A percentile compares a stretch with the other conserved stretches of the same genome.
phyloP scores from a whole-genome alignment of 2,113 vertebrate genomes.

The Amphiprion ocellaris region DNA sequence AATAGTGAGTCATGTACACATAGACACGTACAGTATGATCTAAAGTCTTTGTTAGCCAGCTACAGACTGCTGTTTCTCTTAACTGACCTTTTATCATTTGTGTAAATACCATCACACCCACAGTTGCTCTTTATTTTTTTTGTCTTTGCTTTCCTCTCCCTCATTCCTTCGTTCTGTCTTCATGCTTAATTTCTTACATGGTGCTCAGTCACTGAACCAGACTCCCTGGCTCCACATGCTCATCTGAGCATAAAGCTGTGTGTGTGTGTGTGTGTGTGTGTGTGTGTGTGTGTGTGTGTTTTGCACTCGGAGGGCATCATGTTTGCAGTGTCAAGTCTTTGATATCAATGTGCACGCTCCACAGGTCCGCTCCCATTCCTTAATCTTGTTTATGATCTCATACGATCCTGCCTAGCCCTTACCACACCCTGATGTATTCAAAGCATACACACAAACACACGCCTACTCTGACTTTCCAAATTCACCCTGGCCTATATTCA shows the following conservation, averaged over 20 bases:
- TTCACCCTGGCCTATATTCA: constrained; percentile 51
- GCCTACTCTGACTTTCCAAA: constrained; percentile 27
- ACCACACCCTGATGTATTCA: constrained; percentile 66
- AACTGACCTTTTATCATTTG: constrained; percentile 25
- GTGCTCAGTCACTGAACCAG: constrained; percentile 57
- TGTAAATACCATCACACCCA: constrained; percentile 38
- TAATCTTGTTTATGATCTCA: constrained; percentile 70
- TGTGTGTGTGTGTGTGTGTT: neutral
- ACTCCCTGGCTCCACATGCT: constrained; percentile 66
- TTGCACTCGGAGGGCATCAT: constrained; percentile 32
- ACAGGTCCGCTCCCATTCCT: constrained; percentile 60
- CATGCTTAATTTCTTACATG: constrained; percentile 50
- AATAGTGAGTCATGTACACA: neutral
- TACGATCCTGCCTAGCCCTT: constrained; percentile 51
- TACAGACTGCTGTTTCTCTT: neutral
- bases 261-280: constrained; percentile 4
- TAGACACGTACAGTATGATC: neutral
- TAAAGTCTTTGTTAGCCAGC: neutral
- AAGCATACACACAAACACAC: constrained; percentile 41
- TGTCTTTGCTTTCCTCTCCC: constrained; percentile 11
- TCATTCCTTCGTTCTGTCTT: constrained; percentile 47
- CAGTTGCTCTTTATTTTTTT: neutral
- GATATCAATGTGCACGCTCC: constrained; percentile 50
- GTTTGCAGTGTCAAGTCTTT: constrained; percentile 28
- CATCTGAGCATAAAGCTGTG: constrained; percentile 49